Evolutionary conservation across 2,113 vertebrate genomes (phyloP).

Genomic region (Malurus elegans): DNA sequence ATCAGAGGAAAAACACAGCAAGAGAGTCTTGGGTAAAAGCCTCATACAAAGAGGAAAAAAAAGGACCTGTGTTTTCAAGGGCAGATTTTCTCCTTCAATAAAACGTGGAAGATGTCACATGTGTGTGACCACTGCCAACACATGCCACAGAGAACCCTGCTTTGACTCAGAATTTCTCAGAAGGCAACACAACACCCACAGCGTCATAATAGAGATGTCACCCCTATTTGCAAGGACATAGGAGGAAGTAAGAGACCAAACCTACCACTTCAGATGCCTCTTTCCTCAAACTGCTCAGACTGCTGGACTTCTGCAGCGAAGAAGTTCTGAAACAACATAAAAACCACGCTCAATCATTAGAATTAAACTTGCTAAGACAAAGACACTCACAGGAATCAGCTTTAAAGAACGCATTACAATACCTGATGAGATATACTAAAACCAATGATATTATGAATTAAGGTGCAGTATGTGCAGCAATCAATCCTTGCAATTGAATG

Average conservation of each 20-base stretch:
- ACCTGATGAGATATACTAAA: not conserved
- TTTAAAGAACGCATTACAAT: not conserved
- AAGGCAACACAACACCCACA: fast-evolving
- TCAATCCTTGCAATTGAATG: not conserved
- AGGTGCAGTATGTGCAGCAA: not conserved
- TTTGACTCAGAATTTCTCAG: not conserved
- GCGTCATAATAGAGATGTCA: not conserved
- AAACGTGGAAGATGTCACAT: not conserved
- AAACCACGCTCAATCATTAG: not conserved
- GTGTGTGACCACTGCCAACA: not conserved
- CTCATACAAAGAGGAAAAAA: not conserved
- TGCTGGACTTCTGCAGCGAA: slow-evolving; percentile 74
- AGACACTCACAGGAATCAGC: not conserved
- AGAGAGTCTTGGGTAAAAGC: not conserved
- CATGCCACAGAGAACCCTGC: not conserved
- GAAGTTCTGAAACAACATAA: slow-evolving; percentile 71
- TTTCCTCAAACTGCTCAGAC: slow-evolving; percentile 79
- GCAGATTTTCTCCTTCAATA: not conserved
- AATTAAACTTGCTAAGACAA: not conserved
- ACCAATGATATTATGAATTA: not conserved
- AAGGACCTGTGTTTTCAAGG: not conserved
- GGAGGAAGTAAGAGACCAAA: not conserved
- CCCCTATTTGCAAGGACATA: not conserved
- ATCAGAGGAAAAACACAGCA: not conserved
- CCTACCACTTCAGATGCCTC: slow-evolving; percentile 78